Conservation (phyloP, 2,888 invertebrate genomes). For the Hetaerina titia region DNA sequence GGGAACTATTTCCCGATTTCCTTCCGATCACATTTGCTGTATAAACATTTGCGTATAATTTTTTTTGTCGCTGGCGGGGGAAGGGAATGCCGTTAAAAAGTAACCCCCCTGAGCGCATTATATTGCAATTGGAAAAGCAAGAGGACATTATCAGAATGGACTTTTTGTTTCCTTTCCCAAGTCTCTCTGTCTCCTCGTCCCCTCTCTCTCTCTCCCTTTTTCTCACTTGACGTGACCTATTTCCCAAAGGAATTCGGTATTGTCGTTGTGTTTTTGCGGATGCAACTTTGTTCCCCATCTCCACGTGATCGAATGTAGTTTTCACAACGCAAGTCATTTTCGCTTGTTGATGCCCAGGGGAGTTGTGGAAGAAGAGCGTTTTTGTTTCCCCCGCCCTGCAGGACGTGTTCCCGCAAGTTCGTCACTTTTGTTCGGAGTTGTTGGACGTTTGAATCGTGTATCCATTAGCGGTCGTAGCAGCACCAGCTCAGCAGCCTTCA, state of each 20-base stretch:
- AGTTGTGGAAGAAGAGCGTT: neutral
- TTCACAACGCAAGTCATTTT: neutral
- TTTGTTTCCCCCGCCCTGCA: neutral
- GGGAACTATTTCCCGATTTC: neutral
- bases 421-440: neutral
- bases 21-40: neutral
- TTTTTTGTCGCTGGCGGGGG: neutral
- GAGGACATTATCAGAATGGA: neutral
- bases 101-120: too few species aligned
- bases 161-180: neutral
- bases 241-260: neutral
- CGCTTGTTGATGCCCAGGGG: constrained; percentile 4
- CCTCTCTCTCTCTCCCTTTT: too few species aligned
- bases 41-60: neutral
- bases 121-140: neutral
- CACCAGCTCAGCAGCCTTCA: neutral
- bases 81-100: too few species aligned
- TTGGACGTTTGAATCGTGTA: neutral
- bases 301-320: neutral
- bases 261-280: neutral
- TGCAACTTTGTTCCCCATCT: neutral
- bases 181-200: too few species aligned
- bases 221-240: neutral
- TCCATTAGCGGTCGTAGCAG: neutral
- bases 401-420: neutral